phyloP scores from a whole-genome alignment of 2,113 vertebrate genomes.

The Hypocryptadius cinnamomeus region DNA sequence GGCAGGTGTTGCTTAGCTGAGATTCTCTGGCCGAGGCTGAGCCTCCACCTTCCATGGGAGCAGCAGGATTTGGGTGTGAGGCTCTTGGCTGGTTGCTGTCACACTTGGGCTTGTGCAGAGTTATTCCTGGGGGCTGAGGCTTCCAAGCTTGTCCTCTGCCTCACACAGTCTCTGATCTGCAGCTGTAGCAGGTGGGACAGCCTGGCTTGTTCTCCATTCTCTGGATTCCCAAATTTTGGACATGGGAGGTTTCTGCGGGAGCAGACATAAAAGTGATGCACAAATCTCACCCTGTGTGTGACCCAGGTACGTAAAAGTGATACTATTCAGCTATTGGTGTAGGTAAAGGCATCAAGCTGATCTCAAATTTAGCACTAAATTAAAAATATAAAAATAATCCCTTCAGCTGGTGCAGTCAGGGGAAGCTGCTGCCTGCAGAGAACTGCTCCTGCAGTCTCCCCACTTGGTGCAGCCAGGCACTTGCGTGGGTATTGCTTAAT shows the following conservation, averaged over 20 bases:
- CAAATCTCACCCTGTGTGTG: accelerated
- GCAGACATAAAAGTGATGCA: background rate
- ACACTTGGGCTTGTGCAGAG: background rate
- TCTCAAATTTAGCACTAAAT: background rate
- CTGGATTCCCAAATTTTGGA: background rate
- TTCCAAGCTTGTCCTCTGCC: background rate
- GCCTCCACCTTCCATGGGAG: background rate
- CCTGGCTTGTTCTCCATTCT: accelerated
- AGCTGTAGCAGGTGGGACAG: accelerated
- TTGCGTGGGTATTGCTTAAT: background rate
- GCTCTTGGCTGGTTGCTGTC: background rate
- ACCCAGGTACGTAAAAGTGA: background rate
- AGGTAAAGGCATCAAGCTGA: background rate
- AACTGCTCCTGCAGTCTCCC: too few relatives aligned
- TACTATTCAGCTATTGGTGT: accelerated
- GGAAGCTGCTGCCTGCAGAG: background rate
- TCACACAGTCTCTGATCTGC: background rate
- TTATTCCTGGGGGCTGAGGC: background rate
- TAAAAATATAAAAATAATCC: background rate
- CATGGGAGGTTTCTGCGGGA: background rate
- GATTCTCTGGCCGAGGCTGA: background rate
- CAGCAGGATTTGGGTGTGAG: background rate
- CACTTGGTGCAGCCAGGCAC: background rate
- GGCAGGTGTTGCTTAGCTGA: background rate
- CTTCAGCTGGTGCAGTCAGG: background rate